Evolutionary conservation across 2,797 vertebrate species (phyloP).

Genomic region (Helicolenus hilgendorfi): DNA sequence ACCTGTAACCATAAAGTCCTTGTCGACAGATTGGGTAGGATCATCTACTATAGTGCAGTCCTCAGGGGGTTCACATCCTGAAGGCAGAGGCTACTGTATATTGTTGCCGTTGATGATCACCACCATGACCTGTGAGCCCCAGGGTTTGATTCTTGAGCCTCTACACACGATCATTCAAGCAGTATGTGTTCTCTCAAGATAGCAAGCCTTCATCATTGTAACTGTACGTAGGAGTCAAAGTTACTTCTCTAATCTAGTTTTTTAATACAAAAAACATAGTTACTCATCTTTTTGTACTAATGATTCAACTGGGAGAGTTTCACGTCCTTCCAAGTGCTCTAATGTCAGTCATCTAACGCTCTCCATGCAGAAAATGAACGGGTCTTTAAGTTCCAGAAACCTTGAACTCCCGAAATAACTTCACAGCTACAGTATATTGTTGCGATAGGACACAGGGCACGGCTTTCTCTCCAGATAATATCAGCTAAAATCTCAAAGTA

Average conservation of each 20-base stretch:
- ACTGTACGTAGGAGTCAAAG: no score
- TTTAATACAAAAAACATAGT: no score
- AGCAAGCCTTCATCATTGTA: no score
- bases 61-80: not conserved
- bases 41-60: not conserved
- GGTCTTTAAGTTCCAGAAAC: not conserved
- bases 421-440: not conserved
- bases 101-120: not conserved
- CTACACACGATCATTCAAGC: no score
- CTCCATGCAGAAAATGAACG: not conserved
- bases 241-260: no score
- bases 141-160: not conserved
- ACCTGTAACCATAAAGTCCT: not conserved
- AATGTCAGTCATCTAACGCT: not conserved
- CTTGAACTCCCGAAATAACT: not conserved
- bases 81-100: not conserved
- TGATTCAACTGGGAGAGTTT: not conserved
- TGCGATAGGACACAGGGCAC: not conserved
- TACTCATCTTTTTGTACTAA: not conserved
- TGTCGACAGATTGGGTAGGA: not conserved
- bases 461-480: not conserved
- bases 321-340: not conserved
- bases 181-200: no score
- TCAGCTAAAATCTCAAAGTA: not conserved
- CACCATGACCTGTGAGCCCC: not conserved